Evolutionary conservation across 2,888 invertebrate species (phyloP).

Genomic region (Aleiodes alternator): DNA sequence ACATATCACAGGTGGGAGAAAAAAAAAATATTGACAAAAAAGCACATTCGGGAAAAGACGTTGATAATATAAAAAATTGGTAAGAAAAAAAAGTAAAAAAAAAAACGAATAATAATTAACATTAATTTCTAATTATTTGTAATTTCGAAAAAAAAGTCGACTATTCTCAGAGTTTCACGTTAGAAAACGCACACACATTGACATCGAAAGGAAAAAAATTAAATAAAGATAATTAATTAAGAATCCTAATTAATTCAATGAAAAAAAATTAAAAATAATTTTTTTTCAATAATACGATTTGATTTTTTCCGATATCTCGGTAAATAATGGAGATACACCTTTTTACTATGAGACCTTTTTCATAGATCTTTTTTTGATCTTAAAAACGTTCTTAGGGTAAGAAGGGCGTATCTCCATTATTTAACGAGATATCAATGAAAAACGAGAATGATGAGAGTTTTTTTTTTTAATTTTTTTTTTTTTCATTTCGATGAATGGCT

Average conservation of each 20-base stretch:
- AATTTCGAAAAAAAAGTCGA: background rate
- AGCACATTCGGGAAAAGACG: slow-evolving; percentile 66
- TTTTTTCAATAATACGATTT: no score
- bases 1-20: slow-evolving; percentile 71
- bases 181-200: slow-evolving; percentile 37
- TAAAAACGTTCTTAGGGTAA: no score
- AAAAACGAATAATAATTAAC: background rate
- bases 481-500: background rate
- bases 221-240: background rate
- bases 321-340: no score
- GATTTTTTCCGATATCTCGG: no score
- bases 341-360: no score
- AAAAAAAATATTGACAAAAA: slow-evolving; percentile 56
- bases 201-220: slow-evolving; percentile 9
- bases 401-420: no score
- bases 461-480: background rate
- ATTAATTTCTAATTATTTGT: background rate
- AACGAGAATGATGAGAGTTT: no score
- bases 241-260: background rate
- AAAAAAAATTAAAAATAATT: no score
- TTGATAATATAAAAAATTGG: background rate
- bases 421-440: no score
- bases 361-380: no score
- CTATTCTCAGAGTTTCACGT: slow-evolving; percentile 26
- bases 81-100: background rate